These are phyloP conservation scores for Trichonephila clavata DNA, from an alignment of 1,140 invertebrate genomes.

Conservation along the genomic window DNA sequence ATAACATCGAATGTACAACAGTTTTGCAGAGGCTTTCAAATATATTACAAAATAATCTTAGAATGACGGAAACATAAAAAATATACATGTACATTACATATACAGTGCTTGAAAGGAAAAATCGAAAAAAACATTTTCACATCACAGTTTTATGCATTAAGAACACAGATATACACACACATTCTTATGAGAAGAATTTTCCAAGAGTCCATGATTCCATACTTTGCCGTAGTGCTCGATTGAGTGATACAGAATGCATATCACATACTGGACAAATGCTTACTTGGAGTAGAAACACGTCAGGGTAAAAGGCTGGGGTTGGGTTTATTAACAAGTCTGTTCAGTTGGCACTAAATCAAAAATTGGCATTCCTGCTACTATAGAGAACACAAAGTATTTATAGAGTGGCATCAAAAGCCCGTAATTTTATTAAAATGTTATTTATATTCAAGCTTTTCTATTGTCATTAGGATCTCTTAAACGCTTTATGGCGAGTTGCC, in stretches of 20 bases:
- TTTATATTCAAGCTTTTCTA: no score
- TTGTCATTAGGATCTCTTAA: no score
- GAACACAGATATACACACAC: constrained; percentile 63
- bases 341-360: no score
- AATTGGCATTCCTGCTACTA: no score
- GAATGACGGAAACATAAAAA: constrained; percentile 35
- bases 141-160: constrained; percentile 69
- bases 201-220: constrained; percentile 49
- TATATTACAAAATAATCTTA: constrained; percentile 70
- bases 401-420: no score
- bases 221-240: constrained; percentile 62
- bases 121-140: constrained; percentile 1
- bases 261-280: constrained; percentile 59
- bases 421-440: no score
- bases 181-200: constrained; percentile 41
- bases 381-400: no score
- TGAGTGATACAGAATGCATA: constrained; percentile 49
- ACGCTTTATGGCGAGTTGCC: no score
- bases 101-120: constrained; percentile 56
- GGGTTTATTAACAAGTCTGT: background rate
- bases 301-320: background rate
- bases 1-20: constrained; percentile 60
- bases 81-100: constrained; percentile 67
- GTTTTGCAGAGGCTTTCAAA: constrained; percentile 32
- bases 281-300: constrained; percentile 1